Percentiles rank a stretch among this genome's conserved stretches.
Evolutionary conservation across 2,888 invertebrate genomes (phyloP).

Genomic region (Thecocarcelia acutangulata): DNA sequence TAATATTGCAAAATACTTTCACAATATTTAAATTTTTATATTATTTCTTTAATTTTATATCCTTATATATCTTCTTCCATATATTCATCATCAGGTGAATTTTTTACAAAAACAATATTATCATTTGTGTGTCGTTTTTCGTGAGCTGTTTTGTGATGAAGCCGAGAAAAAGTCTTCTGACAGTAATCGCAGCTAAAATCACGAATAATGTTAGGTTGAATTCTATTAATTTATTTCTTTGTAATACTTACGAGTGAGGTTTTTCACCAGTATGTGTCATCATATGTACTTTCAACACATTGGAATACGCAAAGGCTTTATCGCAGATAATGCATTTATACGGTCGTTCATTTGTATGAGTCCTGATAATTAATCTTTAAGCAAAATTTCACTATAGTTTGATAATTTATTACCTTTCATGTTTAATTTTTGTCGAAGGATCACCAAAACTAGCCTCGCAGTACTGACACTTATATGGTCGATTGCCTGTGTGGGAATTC

Average conservation of each 20-base stretch:
- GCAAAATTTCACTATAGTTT: neutral
- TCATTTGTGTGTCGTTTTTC: constrained; percentile 69
- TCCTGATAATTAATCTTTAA: constrained; percentile 71
- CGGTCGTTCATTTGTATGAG: constrained; percentile 80
- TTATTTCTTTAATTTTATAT: constrained; percentile 42
- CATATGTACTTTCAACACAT: constrained; percentile 79
- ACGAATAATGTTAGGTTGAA: neutral
- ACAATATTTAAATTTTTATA: constrained; percentile 6
- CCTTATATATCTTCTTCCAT: constrained; percentile 21
- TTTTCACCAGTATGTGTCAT: constrained; percentile 80
- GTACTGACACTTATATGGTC: constrained; percentile 79
- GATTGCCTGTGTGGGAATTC: constrained; percentile 80
- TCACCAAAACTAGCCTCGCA: constrained; percentile 80
- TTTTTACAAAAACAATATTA: constrained; percentile 66
- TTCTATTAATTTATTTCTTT: neutral
- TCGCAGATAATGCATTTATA: constrained; percentile 78
- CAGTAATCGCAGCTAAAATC: constrained; percentile 75
- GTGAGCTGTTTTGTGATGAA: constrained; percentile 78
- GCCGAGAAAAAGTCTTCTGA: constrained; percentile 75
- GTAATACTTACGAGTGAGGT: constrained; percentile 73
- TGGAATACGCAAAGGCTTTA: constrained; percentile 80
- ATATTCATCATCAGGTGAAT: constrained; percentile 28
- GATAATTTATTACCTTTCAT: constrained; percentile 75
- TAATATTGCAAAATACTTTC: too few relatives aligned
- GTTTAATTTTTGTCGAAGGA: constrained; percentile 80